phyloP scores from a whole-genome alignment of 2,888 invertebrate genomes.

The Parascotia fuliginaria region DNA sequence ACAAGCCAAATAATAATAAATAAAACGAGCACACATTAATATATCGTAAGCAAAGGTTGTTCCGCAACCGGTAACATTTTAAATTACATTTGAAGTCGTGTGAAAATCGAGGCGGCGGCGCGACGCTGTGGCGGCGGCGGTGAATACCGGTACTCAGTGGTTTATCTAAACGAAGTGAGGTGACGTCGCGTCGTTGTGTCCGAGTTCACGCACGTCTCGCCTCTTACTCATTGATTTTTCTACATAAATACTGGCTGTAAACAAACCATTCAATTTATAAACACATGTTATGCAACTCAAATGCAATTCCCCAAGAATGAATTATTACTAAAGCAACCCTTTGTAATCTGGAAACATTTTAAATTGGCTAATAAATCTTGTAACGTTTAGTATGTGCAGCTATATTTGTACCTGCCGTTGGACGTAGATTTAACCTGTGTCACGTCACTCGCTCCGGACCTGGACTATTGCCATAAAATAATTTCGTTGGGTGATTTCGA shows the following conservation, averaged over 20 bases:
- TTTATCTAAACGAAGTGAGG: conserved; percentile 55
- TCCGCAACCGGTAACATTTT: conserved; percentile 45
- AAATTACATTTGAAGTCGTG: conserved; percentile 52
- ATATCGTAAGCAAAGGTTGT: conserved; percentile 30
- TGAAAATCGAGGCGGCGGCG: conserved; percentile 37
- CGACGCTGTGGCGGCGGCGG: conserved; percentile 11
- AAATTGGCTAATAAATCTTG: conserved; percentile 28
- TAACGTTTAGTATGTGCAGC: conserved; percentile 8
- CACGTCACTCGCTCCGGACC: conserved; percentile 25
- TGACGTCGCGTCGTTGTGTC: conserved; percentile 19
- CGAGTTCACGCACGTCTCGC: conserved; percentile 9
- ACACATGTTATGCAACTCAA: conserved; percentile 7
- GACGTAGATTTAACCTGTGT: conserved; percentile 25
- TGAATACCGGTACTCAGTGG: conserved; percentile 4
- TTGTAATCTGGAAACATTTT: conserved; percentile 27
- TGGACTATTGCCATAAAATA: conserved; percentile 36
- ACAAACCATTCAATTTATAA: conserved; percentile 23
- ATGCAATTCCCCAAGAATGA: conserved; percentile 5
- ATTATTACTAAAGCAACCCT: conserved; percentile 15
- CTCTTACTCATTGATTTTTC: conserved; percentile 21
- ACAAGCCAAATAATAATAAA: conserved; percentile 24
- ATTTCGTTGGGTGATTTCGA: conserved; percentile 30
- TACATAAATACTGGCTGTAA: conserved; percentile 10
- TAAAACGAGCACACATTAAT: conserved; percentile 25
- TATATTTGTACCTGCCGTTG: conserved; percentile 14